phyloP scores from a whole-genome alignment of 1,140 invertebrate genomes.

The Anagrus nilaparvatae region DNA sequence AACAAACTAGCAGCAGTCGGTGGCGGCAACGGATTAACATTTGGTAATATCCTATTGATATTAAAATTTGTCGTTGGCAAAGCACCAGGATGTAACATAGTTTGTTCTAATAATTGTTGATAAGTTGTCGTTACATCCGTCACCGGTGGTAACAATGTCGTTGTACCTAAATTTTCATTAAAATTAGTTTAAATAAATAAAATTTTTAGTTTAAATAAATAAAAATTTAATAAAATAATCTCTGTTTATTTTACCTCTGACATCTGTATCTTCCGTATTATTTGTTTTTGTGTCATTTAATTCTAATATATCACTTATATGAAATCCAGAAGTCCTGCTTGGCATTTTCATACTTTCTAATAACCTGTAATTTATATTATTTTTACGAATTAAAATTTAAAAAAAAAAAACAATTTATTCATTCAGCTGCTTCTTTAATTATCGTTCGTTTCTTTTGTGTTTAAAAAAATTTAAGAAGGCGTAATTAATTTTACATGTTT shows the following conservation, averaged over 20 bases:
- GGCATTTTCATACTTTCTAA: slow-evolving; percentile 47
- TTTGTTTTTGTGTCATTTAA: slow-evolving; percentile 44
- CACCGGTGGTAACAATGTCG: slow-evolving; percentile 27
- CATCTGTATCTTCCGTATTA: slow-evolving; percentile 27
- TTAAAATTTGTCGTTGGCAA: slow-evolving; percentile 26
- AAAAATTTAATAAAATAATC: slow-evolving; percentile 1
- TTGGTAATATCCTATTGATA: slow-evolving; percentile 32
- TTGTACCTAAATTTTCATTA: slow-evolving; percentile 24
- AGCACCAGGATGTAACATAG: slow-evolving; percentile 32
- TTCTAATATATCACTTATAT: slow-evolving; percentile 66
- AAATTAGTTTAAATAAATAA: not conserved
- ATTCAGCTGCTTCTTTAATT: not conserved
- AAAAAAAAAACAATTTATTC: not conserved
- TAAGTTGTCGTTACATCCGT: slow-evolving; percentile 34
- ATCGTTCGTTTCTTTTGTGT: not conserved
- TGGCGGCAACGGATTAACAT: slow-evolving; percentile 19
- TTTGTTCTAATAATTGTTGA: slow-evolving; percentile 39
- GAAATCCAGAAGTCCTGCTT: slow-evolving; percentile 53
- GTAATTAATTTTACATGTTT: not conserved
- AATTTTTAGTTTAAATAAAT: slow-evolving; percentile 1
- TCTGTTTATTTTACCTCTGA: slow-evolving; percentile 25
- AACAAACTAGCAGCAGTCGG: slow-evolving; percentile 25
- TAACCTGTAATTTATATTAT: slow-evolving; percentile 41
- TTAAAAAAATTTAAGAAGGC: slow-evolving; percentile 14
- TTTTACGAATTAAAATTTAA: not conserved